Evolutionary conservation across 2,113 vertebrate species (phyloP).

Genomic region (Enhydra lutris): DNA sequence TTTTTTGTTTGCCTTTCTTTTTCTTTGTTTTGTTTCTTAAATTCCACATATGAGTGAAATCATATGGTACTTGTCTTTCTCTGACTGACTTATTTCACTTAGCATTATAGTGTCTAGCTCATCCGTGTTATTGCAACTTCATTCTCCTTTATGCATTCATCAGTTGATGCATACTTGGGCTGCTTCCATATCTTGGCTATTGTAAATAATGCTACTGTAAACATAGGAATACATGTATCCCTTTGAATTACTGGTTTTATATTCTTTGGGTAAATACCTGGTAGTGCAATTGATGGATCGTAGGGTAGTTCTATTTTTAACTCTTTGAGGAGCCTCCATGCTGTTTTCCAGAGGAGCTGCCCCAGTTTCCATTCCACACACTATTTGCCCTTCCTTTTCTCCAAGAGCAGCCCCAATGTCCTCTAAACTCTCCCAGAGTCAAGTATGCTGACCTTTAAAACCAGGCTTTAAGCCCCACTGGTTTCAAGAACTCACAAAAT

Average conservation of each 20-base stretch:
- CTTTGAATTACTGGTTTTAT: neutral
- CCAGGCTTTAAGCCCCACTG: neutral
- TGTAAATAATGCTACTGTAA: neutral
- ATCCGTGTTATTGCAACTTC: neutral
- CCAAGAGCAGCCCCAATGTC: neutral
- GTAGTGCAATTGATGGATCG: no score
- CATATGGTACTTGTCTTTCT: neutral
- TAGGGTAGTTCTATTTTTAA: no score
- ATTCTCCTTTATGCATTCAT: neutral
- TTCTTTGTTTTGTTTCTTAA: neutral
- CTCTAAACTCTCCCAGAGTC: neutral
- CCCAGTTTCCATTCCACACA: neutral
- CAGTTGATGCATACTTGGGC: neutral
- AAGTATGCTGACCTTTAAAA: neutral
- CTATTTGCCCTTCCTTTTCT: neutral
- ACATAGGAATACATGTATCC: neutral
- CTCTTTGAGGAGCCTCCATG: no score
- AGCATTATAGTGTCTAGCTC: neutral
- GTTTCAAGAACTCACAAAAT: neutral
- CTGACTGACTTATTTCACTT: neutral
- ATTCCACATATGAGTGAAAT: neutral
- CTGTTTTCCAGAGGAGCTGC: no score
- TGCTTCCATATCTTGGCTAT: neutral
- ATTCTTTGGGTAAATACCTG: neutral
- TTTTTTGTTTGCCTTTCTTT: neutral